A percentile compares a stretch with the other conserved stretches of the same genome.
Evolutionary conservation across 2,113 vertebrate species (phyloP).

Genomic region (Macquaria ambigua): DNA sequence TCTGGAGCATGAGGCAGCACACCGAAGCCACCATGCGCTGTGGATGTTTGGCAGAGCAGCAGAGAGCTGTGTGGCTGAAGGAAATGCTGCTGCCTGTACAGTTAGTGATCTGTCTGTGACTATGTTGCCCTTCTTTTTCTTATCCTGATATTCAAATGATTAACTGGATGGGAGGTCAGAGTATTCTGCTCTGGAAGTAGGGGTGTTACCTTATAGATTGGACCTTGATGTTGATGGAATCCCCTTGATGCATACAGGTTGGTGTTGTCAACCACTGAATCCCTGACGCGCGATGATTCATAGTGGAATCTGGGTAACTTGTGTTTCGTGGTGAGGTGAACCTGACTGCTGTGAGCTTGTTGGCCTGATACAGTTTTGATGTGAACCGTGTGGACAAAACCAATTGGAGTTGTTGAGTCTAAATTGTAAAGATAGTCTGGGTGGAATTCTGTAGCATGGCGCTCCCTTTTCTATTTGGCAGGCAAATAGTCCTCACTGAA

Average conservation of each 20-base stretch:
- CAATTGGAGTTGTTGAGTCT: neutral
- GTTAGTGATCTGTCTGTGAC: neutral
- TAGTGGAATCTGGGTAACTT: neutral
- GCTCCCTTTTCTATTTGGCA: conserved; percentile 12
- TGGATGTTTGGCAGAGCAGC: neutral
- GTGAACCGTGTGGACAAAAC: neutral
- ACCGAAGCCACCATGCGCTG: neutral
- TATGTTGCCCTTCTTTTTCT: neutral
- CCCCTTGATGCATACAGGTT: neutral
- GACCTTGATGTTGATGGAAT: neutral
- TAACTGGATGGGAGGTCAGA: neutral
- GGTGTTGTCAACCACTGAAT: neutral
- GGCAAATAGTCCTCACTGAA: neutral
- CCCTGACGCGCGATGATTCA: neutral
- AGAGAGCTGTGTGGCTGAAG: neutral
- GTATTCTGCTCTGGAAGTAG: neutral
- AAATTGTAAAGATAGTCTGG: neutral
- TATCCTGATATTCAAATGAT: neutral
- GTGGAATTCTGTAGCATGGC: neutral
- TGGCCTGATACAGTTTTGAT: neutral
- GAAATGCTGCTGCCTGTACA: neutral
- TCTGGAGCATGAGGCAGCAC: conserved; percentile 16
- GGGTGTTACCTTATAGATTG: neutral
- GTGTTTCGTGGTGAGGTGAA: neutral
- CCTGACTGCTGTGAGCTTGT: too few relatives aligned